Evolutionary conservation across 2,888 invertebrate species (phyloP).

Genomic region (Aphodius sticticus): DNA sequence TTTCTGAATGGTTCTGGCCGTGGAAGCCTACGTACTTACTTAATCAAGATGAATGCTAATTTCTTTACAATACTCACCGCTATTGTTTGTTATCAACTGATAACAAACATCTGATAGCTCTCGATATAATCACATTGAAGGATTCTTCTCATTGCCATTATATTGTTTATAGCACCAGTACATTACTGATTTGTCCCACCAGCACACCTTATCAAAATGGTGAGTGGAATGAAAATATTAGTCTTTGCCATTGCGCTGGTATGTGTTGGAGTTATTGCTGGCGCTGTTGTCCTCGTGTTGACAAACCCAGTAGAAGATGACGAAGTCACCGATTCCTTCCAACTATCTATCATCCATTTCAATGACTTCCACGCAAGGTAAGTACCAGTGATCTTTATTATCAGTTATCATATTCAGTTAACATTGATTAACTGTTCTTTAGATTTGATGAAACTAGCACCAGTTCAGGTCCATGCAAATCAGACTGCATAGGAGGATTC

Average conservation of each 20-base stretch:
- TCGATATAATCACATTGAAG: no score
- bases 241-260: not conserved
- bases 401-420: no score
- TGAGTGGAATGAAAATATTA: not conserved
- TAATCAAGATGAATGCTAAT: no score
- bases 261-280: not conserved
- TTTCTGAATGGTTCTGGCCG: no score
- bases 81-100: no score
- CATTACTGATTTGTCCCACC: no score
- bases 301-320: not conserved
- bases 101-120: no score
- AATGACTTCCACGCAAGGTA: conserved; percentile 66
- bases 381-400: not conserved
- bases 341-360: conserved; percentile 66
- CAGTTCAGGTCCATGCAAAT: conserved; percentile 65
- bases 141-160: no score
- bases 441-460: conserved; percentile 63
- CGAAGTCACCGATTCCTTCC: conserved; percentile 53
- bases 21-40: no score
- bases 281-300: not conserved
- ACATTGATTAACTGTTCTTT: not conserved
- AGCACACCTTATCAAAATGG: not conserved
- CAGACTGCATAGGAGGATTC: conserved; percentile 73
- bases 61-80: no score
- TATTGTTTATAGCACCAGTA: no score